Conservation (phyloP, 2,797 vertebrate species). For the Pseudopleuronectes americanus region DNA sequence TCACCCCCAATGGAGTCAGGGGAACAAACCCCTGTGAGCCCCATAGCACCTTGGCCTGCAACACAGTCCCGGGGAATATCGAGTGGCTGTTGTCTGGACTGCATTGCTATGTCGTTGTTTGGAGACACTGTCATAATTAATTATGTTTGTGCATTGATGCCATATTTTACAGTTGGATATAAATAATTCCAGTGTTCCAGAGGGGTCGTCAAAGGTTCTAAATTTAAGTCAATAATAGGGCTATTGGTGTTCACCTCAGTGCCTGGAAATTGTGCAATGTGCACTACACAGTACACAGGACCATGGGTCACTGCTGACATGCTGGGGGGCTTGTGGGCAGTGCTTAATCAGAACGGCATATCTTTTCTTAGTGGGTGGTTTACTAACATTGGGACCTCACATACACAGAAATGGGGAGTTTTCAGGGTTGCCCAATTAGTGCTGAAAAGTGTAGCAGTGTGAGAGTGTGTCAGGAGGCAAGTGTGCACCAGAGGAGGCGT, state of each 20-base stretch:
- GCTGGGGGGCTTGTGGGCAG: slow-evolving; percentile 32
- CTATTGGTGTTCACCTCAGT: slow-evolving; percentile 22
- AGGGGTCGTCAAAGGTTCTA: slow-evolving; percentile 31
- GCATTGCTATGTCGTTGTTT: slow-evolving; percentile 64
- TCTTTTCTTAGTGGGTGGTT: slow-evolving; percentile 72
- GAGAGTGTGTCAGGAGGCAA: slow-evolving; percentile 82
- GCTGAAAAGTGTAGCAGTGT: slow-evolving; percentile 81
- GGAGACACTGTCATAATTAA: slow-evolving; percentile 32
- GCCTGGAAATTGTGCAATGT: slow-evolving; percentile 47
- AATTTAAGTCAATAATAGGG: slow-evolving; percentile 44
- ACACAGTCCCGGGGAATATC: slow-evolving; percentile 48
- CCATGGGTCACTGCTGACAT: slow-evolving; percentile 40
- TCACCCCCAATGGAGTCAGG: slow-evolving; percentile 68
- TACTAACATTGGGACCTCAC: slow-evolving; percentile 66
- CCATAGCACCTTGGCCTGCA: slow-evolving; percentile 42
- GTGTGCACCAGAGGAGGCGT: slow-evolving; percentile 81
- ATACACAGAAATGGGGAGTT: slow-evolving; percentile 67
- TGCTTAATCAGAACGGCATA: slow-evolving; percentile 69
- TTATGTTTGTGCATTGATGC: slow-evolving; percentile 17
- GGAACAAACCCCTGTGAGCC: slow-evolving; percentile 57
- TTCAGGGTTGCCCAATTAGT: slow-evolving; percentile 86
- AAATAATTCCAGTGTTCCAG: slow-evolving; percentile 29
- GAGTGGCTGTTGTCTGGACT: slow-evolving; percentile 54
- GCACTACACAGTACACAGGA: slow-evolving; percentile 47
- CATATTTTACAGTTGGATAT: slow-evolving; percentile 19